A percentile compares a stretch with the other conserved stretches of the same genome.
Evolutionary conservation across 1,140 invertebrate species (phyloP).

Genomic region (Dreissena rostriformis): DNA sequence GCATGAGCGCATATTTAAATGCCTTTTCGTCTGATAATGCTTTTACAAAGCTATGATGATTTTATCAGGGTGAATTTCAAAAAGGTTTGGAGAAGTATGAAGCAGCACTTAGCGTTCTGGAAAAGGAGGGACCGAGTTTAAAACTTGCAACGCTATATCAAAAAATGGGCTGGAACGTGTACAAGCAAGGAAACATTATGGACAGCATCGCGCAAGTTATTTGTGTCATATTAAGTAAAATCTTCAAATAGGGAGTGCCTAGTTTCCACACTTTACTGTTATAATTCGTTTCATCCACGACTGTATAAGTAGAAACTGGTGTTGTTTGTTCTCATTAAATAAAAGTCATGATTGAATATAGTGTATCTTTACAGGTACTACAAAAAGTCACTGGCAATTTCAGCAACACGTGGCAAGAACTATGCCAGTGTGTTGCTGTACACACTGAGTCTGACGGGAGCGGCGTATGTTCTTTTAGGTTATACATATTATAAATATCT

Average conservation of each 20-base stretch:
- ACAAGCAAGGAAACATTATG: conserved; percentile 5
- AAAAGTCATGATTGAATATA: background rate
- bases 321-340: background rate
- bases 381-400: conserved; percentile 15
- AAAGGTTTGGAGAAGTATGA: too few relatives aligned
- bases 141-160: conserved; percentile 26
- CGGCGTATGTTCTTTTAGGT: conserved; percentile 11
- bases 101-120: too few relatives aligned
- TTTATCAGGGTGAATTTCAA: too few relatives aligned
- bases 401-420: background rate
- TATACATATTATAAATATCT: too few relatives aligned
- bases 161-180: conserved; percentile 21
- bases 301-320: background rate
- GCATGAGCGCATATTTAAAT: too few relatives aligned
- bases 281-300: background rate
- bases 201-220: background rate
- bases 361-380: background rate
- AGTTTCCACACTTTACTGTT: background rate
- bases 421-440: background rate
- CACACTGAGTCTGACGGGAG: background rate
- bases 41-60: too few relatives aligned
- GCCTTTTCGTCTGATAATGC: too few relatives aligned
- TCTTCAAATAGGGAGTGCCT: background rate
- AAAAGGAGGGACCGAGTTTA: too few relatives aligned
- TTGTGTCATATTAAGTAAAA: background rate